A percentile compares a stretch with the other conserved stretches of the same genome.
Evolutionary conservation across 2,797 vertebrate genomes (phyloP).

Genomic region (Eremophila alpestris): DNA sequence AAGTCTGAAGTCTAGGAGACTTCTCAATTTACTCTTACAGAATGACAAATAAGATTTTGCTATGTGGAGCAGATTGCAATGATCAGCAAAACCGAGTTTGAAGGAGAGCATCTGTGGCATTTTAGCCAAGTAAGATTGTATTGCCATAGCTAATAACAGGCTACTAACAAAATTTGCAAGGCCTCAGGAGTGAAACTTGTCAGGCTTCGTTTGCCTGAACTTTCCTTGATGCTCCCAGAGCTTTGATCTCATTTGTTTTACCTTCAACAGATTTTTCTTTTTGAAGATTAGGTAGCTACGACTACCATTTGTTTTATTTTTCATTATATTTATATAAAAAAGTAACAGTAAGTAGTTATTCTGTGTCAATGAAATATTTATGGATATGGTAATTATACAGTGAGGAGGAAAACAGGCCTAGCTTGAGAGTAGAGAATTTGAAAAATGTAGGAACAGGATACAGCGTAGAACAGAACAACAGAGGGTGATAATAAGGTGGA

Average conservation of each 20-base stretch:
- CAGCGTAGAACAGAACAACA: accelerated
- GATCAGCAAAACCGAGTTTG: not conserved
- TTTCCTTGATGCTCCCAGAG: not conserved
- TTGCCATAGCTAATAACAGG: not conserved
- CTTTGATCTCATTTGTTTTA: not conserved
- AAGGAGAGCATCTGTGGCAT: not conserved
- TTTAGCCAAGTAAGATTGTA: not conserved
- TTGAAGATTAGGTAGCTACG: not conserved
- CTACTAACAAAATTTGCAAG: not conserved
- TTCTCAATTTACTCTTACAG: not conserved
- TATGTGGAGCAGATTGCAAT: not conserved
- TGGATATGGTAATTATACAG: not conserved
- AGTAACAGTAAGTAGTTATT: not conserved
- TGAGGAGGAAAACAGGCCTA: not conserved
- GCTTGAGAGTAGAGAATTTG: not conserved
- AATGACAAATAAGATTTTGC: constrained; percentile 5
- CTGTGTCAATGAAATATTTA: not conserved
- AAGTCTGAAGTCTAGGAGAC: not conserved
- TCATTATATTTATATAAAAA: not conserved
- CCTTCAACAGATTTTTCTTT: not conserved
- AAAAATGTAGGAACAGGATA: not conserved
- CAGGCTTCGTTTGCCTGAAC: not conserved
- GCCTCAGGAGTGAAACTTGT: not conserved
- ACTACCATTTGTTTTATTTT: not conserved
- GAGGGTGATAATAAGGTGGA: not conserved